These are phyloP conservation scores for Luidia sarsii DNA, from an alignment of 53 echinoderm and acorn worm species.

Conservation along the genomic window DNA sequence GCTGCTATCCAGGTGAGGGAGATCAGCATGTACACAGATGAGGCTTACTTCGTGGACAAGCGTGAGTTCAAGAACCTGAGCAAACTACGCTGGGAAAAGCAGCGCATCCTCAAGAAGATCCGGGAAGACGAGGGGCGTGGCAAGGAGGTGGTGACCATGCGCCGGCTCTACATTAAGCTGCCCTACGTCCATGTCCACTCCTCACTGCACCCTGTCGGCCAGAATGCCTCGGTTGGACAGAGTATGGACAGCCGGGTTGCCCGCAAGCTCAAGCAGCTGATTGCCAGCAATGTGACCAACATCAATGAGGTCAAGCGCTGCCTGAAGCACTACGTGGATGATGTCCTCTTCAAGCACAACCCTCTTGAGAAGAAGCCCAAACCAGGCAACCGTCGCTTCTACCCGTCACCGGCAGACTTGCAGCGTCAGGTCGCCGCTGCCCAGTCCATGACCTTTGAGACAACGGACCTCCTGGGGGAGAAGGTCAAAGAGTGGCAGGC, in stretches of 20 bases:
- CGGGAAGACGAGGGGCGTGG: conserved; percentile 47
- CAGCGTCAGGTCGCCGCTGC: conserved; percentile 25
- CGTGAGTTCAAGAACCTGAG: conserved; percentile 41
- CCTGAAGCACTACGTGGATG: conserved; percentile 53
- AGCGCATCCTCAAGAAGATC: conserved; percentile 50
- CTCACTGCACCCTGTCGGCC: conserved; percentile 39
- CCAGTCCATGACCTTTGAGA: background rate
- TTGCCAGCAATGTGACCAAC: conserved; percentile 54
- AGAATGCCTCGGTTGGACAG: conserved; percentile 36
- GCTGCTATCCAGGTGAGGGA: conserved; percentile 52
- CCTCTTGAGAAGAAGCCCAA: conserved; percentile 57
- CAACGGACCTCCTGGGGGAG: conserved; percentile 23
- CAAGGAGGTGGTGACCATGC: conserved; percentile 10
- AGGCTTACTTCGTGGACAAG: conserved; percentile 39
- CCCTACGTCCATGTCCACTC: conserved; percentile 50
- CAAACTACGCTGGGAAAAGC: conserved; percentile 52
- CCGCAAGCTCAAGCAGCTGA: conserved; percentile 47
- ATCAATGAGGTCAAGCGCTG: conserved; percentile 44
- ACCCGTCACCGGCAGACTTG: conserved; percentile 48
- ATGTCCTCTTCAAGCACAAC: conserved; percentile 54
- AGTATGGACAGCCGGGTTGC: conserved; percentile 45
- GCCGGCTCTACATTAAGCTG: conserved; percentile 48
- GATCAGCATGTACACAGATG: conserved; percentile 40
- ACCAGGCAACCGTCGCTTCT: conserved; percentile 48
- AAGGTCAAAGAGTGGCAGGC: conserved; percentile 37